Evolutionary conservation across 2,888 invertebrate species (phyloP).

Genomic region (Pecten maximus): DNA sequence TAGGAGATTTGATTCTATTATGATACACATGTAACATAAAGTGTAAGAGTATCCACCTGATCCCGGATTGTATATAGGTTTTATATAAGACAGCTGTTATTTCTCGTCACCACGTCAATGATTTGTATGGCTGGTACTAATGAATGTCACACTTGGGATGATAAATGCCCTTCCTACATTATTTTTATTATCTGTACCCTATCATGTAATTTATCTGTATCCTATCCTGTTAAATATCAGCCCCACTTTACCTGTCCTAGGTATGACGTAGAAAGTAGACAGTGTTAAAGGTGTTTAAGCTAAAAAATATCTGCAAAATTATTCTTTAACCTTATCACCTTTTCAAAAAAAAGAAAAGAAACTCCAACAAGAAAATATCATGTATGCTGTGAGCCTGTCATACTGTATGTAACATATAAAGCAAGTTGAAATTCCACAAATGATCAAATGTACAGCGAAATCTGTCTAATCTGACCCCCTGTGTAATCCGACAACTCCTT

Average conservation of each 20-base stretch:
- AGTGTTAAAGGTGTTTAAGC: too few species aligned
- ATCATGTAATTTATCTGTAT: not conserved
- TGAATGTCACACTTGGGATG: not conserved
- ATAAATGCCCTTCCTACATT: not conserved
- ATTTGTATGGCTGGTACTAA: not conserved
- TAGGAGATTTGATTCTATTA: not conserved
- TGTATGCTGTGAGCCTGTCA: too few species aligned
- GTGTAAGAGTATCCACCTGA: not conserved
- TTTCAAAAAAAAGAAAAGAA: too few species aligned
- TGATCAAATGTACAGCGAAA: not conserved
- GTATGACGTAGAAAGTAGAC: too few species aligned
- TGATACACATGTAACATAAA: not conserved
- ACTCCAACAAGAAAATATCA: too few species aligned
- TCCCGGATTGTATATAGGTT: not conserved
- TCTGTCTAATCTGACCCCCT: not conserved
- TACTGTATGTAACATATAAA: too few species aligned
- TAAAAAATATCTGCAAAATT: too few species aligned
- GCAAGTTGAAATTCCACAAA: too few species aligned
- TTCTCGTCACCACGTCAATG: not conserved
- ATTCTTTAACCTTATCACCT: too few species aligned
- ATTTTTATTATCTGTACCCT: not conserved
- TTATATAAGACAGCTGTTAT: not conserved
- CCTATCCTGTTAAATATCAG: not conserved
- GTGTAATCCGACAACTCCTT: not conserved
- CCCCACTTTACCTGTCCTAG: not conserved